Base-by-base conservation (phyloP, 2,113 vertebrate species). In the Bos taurus region DNA sequence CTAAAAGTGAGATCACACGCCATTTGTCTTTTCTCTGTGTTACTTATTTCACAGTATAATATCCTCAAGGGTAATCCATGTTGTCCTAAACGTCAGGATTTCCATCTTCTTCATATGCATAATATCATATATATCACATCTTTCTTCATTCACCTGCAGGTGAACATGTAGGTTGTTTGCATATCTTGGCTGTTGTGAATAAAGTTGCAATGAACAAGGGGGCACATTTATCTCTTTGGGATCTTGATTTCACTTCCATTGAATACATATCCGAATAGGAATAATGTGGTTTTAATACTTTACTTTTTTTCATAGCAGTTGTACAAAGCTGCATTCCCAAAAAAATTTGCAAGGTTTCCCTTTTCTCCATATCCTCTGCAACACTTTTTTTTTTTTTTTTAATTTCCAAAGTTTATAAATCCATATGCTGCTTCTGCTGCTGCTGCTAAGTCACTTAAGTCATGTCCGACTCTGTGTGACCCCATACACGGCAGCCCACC, bases 191-290 rank as follows among this genome's bases (percentile, higher is more conserved):
- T 90, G 33, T 12, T 57, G 88, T 33, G 40, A 46, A 78, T 46
- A 90, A 90, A 43, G 19, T 23, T 90, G 52, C 54, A n/a, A 2
- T 59, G 40, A 59, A 59, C 40, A 33, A 5, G 8, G 17, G 36
- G 36, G 36, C 14, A 57, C 7, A 78, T 33, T 46, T 8, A 43
- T 21, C 28, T 78, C 67, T 90, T 57, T 71, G 40, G 77, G 26
- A 43, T 89, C 64, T 43, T 74, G n/a, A 74, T 89, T 74, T 56
- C 64, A 74, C 74, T 77, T 90, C 26, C 74, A 57, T 43, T 77
- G 52, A 28, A 33, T 90, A 77, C 43, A 77, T 90, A 15, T 4
- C 28, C 0, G 23, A 78, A 46, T 8, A 57, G 17, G 17, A 17
- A 90, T 78, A 40, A 57, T 26, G 30, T 59, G 54, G 48, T n/a